Evolutionary conservation across 1,140 invertebrate species (phyloP), one percentile per base, ranked within the genome.

Genomic region (Schlechtendalia chinensis): DNA sequence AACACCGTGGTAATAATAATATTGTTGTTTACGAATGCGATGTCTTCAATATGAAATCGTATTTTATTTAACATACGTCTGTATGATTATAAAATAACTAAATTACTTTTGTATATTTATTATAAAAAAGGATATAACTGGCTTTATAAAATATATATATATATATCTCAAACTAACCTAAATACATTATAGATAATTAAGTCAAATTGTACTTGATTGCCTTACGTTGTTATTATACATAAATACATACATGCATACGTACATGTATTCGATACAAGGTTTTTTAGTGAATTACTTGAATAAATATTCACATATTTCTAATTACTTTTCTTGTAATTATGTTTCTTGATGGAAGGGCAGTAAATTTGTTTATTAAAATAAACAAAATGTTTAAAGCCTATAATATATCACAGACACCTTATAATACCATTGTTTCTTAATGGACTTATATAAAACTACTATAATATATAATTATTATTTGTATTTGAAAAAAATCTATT

Each of bases 161-260:
- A 5, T 24, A 50, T 22, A 50, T n/a, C n/a, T n/a, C n/a, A n/a
- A n/a, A 17, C 22, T 69, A 69, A 69, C 67, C 67, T 69, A 24
- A 69, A 69, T 69, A 69, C 8, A 50, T 69, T 17, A 50, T 69
- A 27, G 17, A 22, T 11, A 16, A n/a, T 39, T 19, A 63, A 67
- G 8, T 8, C 12, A 45, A 0, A 47, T 45, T 45, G 0, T 22
- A 67, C 5, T 67, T 3, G 14, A 45, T 5, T 67, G 22, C 5
- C 39, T 65, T 17, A 17, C 27, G 1, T 14, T 3, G 4, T 39
- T 19, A 45, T 45, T 10, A 45, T 10, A 45, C 10, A 45, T 45
- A 45, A 4, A 45, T 45, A n/a, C n/a, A n/a, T n/a, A n/a, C n/a
- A n/a, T n/a, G n/a, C n/a, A n/a, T n/a, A n/a, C n/a, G n/a, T n/a